These are phyloP conservation scores for Nycticebus coucang DNA, from an alignment of 2,113 vertebrate genomes.

Conservation along the genomic window DNA sequence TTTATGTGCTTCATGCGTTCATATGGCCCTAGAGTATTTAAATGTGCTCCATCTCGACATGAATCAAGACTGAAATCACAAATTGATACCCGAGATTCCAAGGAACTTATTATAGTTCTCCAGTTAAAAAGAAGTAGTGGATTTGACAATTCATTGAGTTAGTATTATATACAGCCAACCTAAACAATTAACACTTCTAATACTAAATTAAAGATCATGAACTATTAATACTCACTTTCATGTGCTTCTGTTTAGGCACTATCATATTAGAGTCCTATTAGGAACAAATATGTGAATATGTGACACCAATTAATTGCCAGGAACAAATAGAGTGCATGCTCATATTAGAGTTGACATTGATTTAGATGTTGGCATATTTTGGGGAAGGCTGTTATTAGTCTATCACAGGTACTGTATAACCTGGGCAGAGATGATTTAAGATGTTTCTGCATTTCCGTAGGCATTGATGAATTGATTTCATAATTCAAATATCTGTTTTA, in stretches of 20 bases:
- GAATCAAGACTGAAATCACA: not conserved
- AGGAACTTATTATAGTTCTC: not conserved
- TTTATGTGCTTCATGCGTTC: not conserved
- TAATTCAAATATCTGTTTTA: not conserved
- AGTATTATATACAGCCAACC: not conserved
- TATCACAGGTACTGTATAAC: not conserved
- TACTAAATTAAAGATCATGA: not conserved
- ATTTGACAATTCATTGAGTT: not conserved
- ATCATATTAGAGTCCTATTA: not conserved
- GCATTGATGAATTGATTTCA: not conserved
- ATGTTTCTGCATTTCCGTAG: not conserved
- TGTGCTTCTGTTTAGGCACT: not conserved
- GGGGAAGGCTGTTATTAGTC: not conserved
- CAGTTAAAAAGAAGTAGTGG: not conserved
- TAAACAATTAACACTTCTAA: not conserved
- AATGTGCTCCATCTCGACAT: not conserved
- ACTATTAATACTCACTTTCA: not conserved
- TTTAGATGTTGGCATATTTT: not conserved
- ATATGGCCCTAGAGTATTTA: not conserved
- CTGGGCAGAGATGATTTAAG: not conserved
- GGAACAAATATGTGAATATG: not conserved
- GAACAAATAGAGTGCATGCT: not conserved
- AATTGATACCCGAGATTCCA: not conserved
- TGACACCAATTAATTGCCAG: not conserved
- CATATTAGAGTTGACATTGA: not conserved